Evolutionary conservation across 2,113 vertebrate genomes (phyloP).

Genomic region (Oncorhynchus gorbuscha): DNA sequence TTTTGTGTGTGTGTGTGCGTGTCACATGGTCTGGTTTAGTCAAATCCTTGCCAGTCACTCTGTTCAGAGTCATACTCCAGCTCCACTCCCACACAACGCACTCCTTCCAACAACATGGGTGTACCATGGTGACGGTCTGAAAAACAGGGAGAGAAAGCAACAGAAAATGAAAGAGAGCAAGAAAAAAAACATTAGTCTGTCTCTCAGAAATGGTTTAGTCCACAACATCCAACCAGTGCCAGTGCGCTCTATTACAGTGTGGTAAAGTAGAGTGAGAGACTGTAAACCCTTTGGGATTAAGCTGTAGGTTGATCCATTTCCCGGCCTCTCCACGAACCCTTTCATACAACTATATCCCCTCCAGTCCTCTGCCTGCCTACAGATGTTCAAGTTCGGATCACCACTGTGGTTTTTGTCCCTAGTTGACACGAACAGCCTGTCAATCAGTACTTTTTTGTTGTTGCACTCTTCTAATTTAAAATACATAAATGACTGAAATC

Average conservation of each 20-base stretch:
- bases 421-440: no score
- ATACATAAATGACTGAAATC: no score
- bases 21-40: slow-evolving; percentile 62
- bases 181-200: no score
- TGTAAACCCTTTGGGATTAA: slow-evolving; percentile 21
- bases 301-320: neutral
- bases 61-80: slow-evolving; percentile 95
- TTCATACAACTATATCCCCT: neutral
- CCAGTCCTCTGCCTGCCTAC: neutral
- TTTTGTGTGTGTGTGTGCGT: slow-evolving; percentile 11
- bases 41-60: slow-evolving; percentile 96
- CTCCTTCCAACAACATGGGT: slow-evolving; percentile 92
- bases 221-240: no score
- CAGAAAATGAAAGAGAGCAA: no score
- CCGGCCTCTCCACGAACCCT: neutral
- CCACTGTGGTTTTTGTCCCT: neutral
- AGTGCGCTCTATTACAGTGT: neutral
- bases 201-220: no score
- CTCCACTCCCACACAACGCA: slow-evolving; percentile 87
- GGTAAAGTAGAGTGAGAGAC: neutral
- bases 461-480: no score
- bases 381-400: neutral
- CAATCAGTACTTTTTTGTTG: no score
- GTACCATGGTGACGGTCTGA: slow-evolving; percentile 92
- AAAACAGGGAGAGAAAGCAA: neutral